Conservation (phyloP, 2,888 invertebrate species). For the Homarus gammarus region DNA sequence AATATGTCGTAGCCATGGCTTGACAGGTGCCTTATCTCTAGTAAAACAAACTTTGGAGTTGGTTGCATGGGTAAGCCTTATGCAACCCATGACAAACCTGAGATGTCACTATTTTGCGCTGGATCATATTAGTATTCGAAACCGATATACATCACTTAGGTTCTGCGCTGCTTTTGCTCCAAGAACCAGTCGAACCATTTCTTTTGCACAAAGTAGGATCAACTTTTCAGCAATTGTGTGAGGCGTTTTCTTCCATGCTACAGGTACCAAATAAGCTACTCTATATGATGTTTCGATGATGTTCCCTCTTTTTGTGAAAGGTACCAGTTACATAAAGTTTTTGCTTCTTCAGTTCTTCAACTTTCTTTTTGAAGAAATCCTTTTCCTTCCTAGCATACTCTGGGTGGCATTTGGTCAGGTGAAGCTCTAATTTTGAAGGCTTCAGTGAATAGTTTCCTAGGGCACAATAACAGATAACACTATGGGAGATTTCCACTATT, state of each 20-base stretch:
- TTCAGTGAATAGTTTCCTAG: conserved; percentile 9
- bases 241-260: conserved; percentile 26
- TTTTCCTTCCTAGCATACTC: conserved; percentile 15
- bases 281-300: conserved; percentile 33
- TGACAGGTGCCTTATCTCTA: no score
- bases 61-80: no score
- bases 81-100: no score
- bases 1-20: no score
- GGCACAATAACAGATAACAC: conserved; percentile 28
- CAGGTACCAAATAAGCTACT: conserved; percentile 34
- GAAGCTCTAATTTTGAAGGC: conserved; percentile 28
- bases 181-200: conserved; percentile 33
- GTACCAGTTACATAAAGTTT: neutral
- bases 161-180: conserved; percentile 17
- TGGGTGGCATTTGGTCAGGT: conserved; percentile 20
- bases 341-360: conserved; percentile 4
- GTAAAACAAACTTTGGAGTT: no score
- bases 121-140: no score
- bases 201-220: conserved; percentile 36
- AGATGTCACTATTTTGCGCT: no score
- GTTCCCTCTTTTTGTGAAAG: conserved; percentile 17
- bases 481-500: no score
- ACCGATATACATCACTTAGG: neutral
- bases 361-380: conserved; percentile 12
- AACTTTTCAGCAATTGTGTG: conserved; percentile 37